These are phyloP conservation scores for Acyrthosiphon pisum DNA, from an alignment of 1,140 invertebrate genomes.

Conservation along the genomic window DNA sequence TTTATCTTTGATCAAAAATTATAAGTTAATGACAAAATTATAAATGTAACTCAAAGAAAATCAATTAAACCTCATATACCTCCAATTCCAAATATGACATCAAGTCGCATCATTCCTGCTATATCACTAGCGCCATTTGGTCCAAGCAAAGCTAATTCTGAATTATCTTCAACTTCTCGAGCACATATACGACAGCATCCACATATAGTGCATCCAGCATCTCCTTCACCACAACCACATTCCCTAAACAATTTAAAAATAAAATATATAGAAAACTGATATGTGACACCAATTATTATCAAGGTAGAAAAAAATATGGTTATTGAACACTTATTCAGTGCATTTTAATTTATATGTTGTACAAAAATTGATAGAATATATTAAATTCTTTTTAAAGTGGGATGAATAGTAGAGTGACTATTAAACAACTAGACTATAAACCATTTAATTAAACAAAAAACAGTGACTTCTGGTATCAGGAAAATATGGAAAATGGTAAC, in stretches of 20 bases:
- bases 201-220: conserved; percentile 91
- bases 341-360: too few relatives aligned
- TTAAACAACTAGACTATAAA: background rate
- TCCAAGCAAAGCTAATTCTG: conserved; percentile 65
- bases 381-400: background rate
- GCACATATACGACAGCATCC: conserved; percentile 90
- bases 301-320: background rate
- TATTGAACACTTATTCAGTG: too few relatives aligned
- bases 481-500: background rate
- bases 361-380: too few relatives aligned
- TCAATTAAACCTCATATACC: conserved; percentile 17
- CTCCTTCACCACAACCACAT: conserved; percentile 94
- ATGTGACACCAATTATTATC: too few relatives aligned
- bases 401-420: background rate
- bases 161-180: conserved; percentile 71
- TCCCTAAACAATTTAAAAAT: conserved; percentile 68
- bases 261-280: background rate
- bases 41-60: background rate
- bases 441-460: background rate
- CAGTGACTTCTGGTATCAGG: background rate
- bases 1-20: conserved; percentile 26
- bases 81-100: conserved; percentile 65
- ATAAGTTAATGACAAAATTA: background rate
- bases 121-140: conserved; percentile 66
- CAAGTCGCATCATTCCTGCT: conserved; percentile 68